phyloP scores from a whole-genome alignment of 2,797 vertebrate species.

The Protonibea diacanthus region DNA sequence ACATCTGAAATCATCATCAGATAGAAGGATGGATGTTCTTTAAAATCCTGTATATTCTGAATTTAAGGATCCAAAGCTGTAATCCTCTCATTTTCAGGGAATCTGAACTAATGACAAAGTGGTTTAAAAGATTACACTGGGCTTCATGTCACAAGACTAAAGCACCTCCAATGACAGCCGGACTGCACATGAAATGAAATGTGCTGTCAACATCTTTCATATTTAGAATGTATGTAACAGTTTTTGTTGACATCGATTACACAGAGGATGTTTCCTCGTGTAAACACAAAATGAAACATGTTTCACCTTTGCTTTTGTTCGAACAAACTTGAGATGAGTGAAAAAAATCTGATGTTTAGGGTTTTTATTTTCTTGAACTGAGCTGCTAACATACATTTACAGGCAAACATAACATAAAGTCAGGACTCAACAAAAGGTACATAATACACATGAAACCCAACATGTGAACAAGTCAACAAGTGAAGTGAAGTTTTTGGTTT shows the following conservation, averaged over 20 bases:
- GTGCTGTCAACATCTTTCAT: constrained; percentile 34
- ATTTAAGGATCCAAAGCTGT: constrained; percentile 35
- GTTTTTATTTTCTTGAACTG: constrained; percentile 39
- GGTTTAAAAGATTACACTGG: constrained; percentile 67
- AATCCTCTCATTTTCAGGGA: constrained; percentile 66
- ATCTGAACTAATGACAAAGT: constrained; percentile 62
- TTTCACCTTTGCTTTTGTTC: constrained; percentile 9
- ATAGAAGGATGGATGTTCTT: constrained; percentile 34
- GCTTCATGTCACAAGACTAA: constrained; percentile 60
- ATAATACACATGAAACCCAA: not conserved
- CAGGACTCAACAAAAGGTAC: not conserved
- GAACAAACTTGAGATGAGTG: constrained; percentile 35
- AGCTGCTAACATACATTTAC: not conserved
- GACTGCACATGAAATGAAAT: constrained; percentile 40
- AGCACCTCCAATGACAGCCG: constrained; percentile 36
- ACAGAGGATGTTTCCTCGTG: constrained; percentile 39
- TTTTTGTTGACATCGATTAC: constrained; percentile 24
- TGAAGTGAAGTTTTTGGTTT: not conserved
- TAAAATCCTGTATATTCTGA: constrained; percentile 45
- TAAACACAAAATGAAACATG: constrained; percentile 42
- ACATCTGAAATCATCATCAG: not conserved
- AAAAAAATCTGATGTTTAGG: constrained; percentile 14
- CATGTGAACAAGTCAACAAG: not conserved
- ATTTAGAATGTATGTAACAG: constrained; percentile 55
- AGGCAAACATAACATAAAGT: not conserved